Percentiles rank a stretch among this genome's conserved stretches.
phyloP scores from a whole-genome alignment of 2,113 vertebrate species.

The Hyaena hyaena region DNA sequence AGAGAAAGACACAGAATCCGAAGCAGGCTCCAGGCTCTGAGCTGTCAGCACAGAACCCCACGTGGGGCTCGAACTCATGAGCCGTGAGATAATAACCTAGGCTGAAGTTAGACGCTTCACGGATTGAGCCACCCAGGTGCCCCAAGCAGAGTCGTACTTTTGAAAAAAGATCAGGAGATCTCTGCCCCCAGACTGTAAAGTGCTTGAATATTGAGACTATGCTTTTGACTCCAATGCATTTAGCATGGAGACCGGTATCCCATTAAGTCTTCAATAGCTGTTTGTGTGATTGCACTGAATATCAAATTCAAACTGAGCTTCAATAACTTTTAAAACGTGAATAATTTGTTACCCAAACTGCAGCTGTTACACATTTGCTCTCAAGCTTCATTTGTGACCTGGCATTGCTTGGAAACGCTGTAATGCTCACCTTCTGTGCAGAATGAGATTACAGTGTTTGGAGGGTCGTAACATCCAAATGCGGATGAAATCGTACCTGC shows the following conservation, averaged over 20 bases:
- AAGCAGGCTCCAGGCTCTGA: too few species aligned
- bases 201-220: not conserved
- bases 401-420: not conserved
- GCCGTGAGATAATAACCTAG: too few species aligned
- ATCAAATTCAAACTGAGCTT: constrained; percentile 39
- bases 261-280: not conserved
- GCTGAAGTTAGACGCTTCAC: too few species aligned
- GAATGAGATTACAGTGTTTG: not conserved
- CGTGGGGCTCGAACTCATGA: too few species aligned
- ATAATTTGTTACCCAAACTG: not conserved
- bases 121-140: too few species aligned
- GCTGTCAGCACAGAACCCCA: too few species aligned
- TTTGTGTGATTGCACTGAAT: not conserved
- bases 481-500: not conserved
- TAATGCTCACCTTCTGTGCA: not conserved
- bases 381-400: not conserved
- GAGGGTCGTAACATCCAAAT: not conserved
- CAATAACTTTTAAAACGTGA: not conserved
- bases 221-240: not conserved
- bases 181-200: not conserved
- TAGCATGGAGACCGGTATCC: not conserved
- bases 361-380: not conserved
- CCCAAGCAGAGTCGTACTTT: not conserved
- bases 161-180: not conserved
- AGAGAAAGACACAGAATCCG: too few species aligned